Evolutionary conservation across 2,797 vertebrate genomes (phyloP).

Genomic region (Acanthurus tractus): DNA sequence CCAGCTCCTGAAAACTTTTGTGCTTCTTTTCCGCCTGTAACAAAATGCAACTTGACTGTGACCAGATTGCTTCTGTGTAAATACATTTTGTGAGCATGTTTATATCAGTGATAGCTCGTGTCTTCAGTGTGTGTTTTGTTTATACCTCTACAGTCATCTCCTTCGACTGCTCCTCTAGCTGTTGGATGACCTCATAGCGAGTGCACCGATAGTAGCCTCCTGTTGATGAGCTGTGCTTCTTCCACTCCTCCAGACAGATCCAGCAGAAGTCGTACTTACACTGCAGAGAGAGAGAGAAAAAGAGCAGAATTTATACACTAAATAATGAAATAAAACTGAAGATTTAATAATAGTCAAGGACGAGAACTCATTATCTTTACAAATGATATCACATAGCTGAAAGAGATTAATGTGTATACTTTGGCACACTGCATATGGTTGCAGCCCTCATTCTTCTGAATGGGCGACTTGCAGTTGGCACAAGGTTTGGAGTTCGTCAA

Average conservation of each 20-base stretch:
- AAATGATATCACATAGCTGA: constrained; percentile 18
- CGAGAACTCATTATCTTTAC: neutral
- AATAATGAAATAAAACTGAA: constrained; percentile 1
- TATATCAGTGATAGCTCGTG: constrained; percentile 1
- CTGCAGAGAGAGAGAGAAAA: constrained; percentile 71
- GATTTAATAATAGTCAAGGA: neutral
- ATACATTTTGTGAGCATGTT: neutral
- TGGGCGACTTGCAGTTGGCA: constrained; percentile 98
- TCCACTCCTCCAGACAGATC: constrained; percentile 99
- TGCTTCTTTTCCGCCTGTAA: constrained; percentile 98
- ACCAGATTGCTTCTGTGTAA: neutral
- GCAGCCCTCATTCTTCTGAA: constrained; percentile 99
- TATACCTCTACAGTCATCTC: constrained; percentile 98
- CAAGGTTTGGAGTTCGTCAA: constrained; percentile 98
- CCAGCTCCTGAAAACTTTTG: constrained; percentile 97
- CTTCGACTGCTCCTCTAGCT: constrained; percentile 98
- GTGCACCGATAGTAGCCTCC: constrained; percentile 99
- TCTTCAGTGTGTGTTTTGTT: neutral
- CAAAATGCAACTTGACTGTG: constrained; percentile 28
- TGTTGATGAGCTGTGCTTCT: constrained; percentile 99
- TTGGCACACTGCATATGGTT: constrained; percentile 99
- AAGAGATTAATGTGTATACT: constrained; percentile 53
- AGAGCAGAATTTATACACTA: neutral
- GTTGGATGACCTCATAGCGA: constrained; percentile 98
- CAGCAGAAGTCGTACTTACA: constrained; percentile 99